Conservation (phyloP, 1,140 invertebrate genomes). For the Oreohelix idahoensis region DNA sequence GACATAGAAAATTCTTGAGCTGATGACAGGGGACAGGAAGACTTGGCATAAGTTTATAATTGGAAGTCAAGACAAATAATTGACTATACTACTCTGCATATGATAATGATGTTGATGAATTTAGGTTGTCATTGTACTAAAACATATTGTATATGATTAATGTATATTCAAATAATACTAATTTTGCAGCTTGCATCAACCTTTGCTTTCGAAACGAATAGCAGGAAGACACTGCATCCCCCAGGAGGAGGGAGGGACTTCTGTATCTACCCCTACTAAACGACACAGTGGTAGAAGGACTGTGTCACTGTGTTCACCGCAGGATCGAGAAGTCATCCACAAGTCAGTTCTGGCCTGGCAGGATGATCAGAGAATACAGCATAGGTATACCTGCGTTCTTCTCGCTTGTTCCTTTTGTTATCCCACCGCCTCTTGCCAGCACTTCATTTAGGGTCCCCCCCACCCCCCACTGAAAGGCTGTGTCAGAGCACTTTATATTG, state of each 20-base stretch:
- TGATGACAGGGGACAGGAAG: too few species aligned
- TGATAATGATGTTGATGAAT: too few species aligned
- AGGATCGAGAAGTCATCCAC: slow-evolving; percentile 52
- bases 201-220: slow-evolving; percentile 6
- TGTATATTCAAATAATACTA: neutral
- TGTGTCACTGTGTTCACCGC: slow-evolving; percentile 44
- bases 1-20: too few species aligned
- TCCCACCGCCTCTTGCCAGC: too few species aligned
- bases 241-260: neutral
- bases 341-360: slow-evolving; percentile 63
- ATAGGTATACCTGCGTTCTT: slow-evolving; percentile 17
- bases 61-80: too few species aligned
- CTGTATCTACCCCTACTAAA: neutral
- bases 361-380: slow-evolving; percentile 47
- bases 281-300: slow-evolving; percentile 35
- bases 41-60: too few species aligned
- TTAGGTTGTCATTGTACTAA: too few species aligned
- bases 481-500: too few species aligned
- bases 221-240: slow-evolving; percentile 4
- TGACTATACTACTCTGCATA: too few species aligned
- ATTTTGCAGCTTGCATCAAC: slow-evolving; percentile 23
- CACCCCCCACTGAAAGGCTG: too few species aligned
- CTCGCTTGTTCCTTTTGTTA: too few species aligned
- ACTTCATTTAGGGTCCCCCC: too few species aligned
- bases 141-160: neutral